Percentiles rank a stretch among this genome's conserved stretches.
phyloP scores from a whole-genome alignment of 2,797 vertebrate species.

The Clarias pachynema region DNA sequence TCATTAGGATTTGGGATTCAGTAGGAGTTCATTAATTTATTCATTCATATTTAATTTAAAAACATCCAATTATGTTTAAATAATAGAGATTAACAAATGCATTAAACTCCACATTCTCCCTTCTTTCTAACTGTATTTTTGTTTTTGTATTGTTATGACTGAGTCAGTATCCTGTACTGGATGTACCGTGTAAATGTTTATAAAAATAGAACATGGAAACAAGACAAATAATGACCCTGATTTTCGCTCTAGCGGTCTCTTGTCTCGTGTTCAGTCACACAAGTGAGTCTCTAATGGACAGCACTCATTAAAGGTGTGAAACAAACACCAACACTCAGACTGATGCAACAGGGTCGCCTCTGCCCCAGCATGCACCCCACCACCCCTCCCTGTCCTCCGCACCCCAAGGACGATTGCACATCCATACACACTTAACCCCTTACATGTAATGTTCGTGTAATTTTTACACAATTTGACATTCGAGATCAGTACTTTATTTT shows the following conservation, averaged over 20 bases:
- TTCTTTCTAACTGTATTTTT: neutral
- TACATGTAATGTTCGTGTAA: too few species aligned
- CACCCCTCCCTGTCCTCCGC: neutral
- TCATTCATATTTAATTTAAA: neutral
- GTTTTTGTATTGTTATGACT: neutral
- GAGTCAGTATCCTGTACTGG: neutral
- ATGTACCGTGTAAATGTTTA: neutral
- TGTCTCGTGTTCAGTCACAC: neutral
- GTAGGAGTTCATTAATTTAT: too few species aligned
- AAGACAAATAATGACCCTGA: neutral
- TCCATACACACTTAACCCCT: neutral
- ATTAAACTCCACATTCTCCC: neutral
- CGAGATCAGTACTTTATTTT: too few species aligned
- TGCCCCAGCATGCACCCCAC: neutral
- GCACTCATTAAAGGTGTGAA: constrained; percentile 46
- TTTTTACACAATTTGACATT: too few species aligned
- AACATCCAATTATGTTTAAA: neutral
- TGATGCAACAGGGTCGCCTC: constrained; percentile 24
- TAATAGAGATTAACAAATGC: neutral
- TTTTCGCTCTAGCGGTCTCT: neutral
- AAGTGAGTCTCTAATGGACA: constrained; percentile 26
- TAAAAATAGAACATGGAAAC: too few species aligned
- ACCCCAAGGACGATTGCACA: neutral
- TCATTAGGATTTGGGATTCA: neutral
- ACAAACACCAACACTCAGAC: constrained; percentile 10